phyloP scores from a whole-genome alignment of 2,797 vertebrate species.

The Gymnothorax reevesii region DNA sequence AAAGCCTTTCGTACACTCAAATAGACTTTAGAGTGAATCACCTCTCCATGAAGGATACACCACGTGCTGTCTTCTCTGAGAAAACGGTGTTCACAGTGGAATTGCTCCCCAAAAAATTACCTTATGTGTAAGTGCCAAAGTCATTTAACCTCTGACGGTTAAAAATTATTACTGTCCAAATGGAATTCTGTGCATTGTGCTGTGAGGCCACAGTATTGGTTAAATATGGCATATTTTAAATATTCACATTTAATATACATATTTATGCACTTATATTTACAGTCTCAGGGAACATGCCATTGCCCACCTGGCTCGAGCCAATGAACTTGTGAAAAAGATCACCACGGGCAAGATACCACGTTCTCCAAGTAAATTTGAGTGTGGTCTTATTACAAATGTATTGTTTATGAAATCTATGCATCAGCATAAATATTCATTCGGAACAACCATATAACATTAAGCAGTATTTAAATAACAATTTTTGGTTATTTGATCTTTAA shows the following conservation, averaged over 20 bases:
- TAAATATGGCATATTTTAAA: background rate
- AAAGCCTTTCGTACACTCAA: background rate
- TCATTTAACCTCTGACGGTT: background rate
- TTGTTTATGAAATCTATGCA: background rate
- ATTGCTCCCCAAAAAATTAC: slow-evolving; percentile 75
- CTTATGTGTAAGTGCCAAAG: slow-evolving; percentile 72
- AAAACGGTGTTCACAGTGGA: slow-evolving; percentile 70
- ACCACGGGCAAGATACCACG: slow-evolving; percentile 58
- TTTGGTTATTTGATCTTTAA: background rate
- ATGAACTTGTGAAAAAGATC: slow-evolving; percentile 63
- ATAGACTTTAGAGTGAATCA: slow-evolving; percentile 68
- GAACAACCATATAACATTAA: background rate
- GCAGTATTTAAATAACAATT: background rate
- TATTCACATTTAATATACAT: background rate
- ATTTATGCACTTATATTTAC: slow-evolving; percentile 32
- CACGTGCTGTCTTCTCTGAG: slow-evolving; percentile 34
- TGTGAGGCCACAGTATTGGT: background rate
- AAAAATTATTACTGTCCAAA: background rate
- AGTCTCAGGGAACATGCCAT: slow-evolving; percentile 78
- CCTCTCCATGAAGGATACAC: slow-evolving; percentile 66
- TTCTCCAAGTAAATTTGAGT: slow-evolving; percentile 23
- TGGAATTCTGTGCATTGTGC: background rate
- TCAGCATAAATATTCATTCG: background rate
- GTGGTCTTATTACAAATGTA: background rate
- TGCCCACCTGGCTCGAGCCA: slow-evolving; percentile 52